Conservation (phyloP, 35 echinoderm and acorn worm species). For the Stichopus chloronotus region DNA sequence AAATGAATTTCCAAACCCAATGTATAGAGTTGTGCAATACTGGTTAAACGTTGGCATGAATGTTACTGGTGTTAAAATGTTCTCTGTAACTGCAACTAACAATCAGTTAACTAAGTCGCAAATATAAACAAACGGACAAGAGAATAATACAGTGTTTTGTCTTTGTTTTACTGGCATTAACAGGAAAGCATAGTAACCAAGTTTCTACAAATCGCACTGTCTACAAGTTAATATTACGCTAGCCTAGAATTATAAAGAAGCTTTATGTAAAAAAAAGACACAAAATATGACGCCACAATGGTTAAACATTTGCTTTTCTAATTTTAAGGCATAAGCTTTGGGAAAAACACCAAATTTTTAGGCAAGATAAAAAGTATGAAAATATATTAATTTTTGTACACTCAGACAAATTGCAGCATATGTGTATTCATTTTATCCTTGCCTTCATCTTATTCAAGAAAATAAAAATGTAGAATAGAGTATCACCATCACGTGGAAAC, state of each 20-base stretch:
- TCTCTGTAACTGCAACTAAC: no score
- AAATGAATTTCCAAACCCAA: no score
- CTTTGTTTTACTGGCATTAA: neutral
- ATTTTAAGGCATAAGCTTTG: neutral
- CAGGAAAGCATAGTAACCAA: neutral
- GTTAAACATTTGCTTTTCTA: neutral
- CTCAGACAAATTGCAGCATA: slow-evolving; percentile 44
- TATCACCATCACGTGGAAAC: neutral
- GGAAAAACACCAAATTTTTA: neutral
- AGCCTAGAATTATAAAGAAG: neutral
- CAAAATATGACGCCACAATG: neutral
- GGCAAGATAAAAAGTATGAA: slow-evolving; percentile 15
- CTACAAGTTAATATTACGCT: neutral
- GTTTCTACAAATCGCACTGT: neutral
- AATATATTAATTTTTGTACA: slow-evolving; percentile 48
- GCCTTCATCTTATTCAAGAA: neutral
- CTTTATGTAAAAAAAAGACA: neutral
- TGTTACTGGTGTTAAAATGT: no score
- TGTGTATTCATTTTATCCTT: slow-evolving; percentile 31
- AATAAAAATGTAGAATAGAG: neutral
- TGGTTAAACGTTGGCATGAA: no score
- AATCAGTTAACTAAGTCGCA: no score
- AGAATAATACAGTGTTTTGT: neutral
- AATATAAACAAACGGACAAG: no score
- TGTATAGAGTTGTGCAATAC: no score